A percentile compares a stretch with the other conserved stretches of the same genome.
phyloP scores from a whole-genome alignment of 2,113 vertebrate genomes.

The Rhinopithecus roxellana region DNA sequence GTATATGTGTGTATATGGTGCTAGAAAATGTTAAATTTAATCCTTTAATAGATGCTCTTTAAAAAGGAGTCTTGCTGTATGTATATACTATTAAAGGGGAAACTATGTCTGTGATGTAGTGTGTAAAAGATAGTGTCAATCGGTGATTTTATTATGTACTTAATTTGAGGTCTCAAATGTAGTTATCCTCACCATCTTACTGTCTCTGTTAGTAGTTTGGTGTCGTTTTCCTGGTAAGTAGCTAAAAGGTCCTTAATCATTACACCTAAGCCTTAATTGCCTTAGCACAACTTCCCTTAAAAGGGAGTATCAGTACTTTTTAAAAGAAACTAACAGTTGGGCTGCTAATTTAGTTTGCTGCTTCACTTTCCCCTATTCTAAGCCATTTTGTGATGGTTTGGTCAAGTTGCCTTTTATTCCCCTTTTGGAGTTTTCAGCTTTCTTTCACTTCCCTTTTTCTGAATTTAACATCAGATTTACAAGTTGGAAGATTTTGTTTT shows the following conservation, averaged over 20 bases:
- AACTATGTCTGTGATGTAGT: conserved; percentile 72
- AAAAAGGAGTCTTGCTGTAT: conserved; percentile 80
- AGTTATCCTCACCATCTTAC: conserved; percentile 85
- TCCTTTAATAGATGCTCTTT: conserved; percentile 80
- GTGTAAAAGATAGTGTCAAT: conserved; percentile 75
- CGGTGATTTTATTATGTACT: conserved; percentile 74
- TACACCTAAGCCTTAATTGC: conserved; percentile 5
- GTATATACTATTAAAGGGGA: conserved; percentile 64
- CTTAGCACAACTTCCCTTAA: not conserved
- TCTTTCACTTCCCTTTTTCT: not conserved
- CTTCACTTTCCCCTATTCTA: not conserved
- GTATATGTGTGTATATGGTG: conserved; percentile 60
- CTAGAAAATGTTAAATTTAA: conserved; percentile 79
- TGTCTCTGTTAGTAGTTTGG: conserved; percentile 76
- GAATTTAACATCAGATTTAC: conserved; percentile 5
- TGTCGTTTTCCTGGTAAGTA: conserved; percentile 76
- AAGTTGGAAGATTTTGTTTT: conserved; percentile 21
- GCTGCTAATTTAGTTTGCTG: conserved; percentile 14
- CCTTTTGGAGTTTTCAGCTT: not conserved
- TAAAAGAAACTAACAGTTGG: not conserved
- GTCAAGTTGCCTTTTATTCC: not conserved
- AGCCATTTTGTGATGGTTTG: not conserved
- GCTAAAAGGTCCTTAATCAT: conserved; percentile 41
- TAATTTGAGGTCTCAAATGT: conserved; percentile 75
- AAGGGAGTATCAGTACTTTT: not conserved